Percentiles rank a stretch among this genome's conserved stretches.
These are phyloP conservation scores for Strigamia crassipes DNA, from an alignment of 2,888 invertebrate species.

Conservation along the genomic window DNA sequence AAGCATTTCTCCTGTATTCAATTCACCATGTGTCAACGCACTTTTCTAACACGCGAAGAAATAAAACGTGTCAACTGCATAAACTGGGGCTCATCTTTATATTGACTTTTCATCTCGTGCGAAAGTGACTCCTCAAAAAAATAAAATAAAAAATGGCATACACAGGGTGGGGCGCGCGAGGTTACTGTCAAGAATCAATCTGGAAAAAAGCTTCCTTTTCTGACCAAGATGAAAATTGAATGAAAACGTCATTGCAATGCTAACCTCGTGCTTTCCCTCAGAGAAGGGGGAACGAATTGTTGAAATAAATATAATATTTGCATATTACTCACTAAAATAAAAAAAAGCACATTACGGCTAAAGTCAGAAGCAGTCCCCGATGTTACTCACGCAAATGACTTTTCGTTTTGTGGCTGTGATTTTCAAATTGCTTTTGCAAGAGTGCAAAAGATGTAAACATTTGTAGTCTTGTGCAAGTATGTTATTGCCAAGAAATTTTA, in stretches of 20 bases:
- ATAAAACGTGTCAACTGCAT: conserved; percentile 32
- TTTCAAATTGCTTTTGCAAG: background rate
- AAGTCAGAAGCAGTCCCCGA: background rate
- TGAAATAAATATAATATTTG: background rate
- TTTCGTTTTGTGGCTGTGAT: background rate
- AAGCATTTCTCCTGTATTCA: background rate
- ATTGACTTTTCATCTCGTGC: conserved; percentile 28
- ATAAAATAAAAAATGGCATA: background rate
- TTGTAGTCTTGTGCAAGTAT: background rate
- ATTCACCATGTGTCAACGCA: background rate
- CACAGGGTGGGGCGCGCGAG: background rate
- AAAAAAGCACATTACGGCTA: background rate
- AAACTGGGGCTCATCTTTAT: conserved; percentile 19
- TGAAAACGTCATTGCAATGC: conserved; percentile 25
- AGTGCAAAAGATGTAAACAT: background rate
- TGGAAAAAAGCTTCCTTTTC: conserved; percentile 19
- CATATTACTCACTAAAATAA: background rate
- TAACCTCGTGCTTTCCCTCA: background rate
- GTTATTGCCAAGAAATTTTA: too few relatives aligned
- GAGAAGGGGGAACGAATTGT: background rate
- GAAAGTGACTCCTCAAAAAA: background rate
- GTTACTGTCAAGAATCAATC: conserved; percentile 23
- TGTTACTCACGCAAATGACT: background rate
- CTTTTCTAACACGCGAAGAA: background rate
- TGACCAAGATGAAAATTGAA: conserved; percentile 23